Percentiles rank a stretch among this genome's conserved stretches.
Conservation (phyloP, 2,888 invertebrate species). For the Xanthorhoe designata region DNA sequence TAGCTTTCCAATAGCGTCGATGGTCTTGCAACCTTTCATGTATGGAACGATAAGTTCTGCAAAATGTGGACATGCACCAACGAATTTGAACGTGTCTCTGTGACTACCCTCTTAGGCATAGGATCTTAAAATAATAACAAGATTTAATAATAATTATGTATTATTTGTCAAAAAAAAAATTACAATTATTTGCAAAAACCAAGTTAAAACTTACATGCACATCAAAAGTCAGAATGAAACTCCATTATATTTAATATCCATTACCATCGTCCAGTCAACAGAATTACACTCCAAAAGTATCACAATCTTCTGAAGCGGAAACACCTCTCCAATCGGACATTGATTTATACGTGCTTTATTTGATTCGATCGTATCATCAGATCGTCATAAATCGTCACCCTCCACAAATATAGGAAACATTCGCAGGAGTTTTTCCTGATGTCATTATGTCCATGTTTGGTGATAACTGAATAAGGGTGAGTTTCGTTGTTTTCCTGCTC, state of each 20-base stretch:
- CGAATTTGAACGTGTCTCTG: too few species aligned
- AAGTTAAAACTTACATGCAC: too few species aligned
- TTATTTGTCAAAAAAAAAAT: too few species aligned
- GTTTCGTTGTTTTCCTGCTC: slow-evolving; percentile 44
- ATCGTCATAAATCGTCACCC: slow-evolving; percentile 79
- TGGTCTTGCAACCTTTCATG: too few species aligned
- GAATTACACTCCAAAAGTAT: slow-evolving; percentile 24
- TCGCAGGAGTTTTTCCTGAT: slow-evolving; percentile 69
- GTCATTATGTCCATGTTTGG: slow-evolving; percentile 76
- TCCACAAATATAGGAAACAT: slow-evolving; percentile 38
- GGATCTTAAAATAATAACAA: too few species aligned
- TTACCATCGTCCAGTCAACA: slow-evolving; percentile 16
- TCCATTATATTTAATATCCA: slow-evolving; percentile 1
- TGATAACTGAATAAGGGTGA: slow-evolving; percentile 72
- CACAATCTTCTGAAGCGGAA: slow-evolving; percentile 29
- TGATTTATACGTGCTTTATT: slow-evolving; percentile 83
- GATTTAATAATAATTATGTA: too few species aligned
- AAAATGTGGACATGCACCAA: too few species aligned
- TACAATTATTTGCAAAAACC: too few species aligned
- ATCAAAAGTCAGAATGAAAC: neutral
- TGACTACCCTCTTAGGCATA: too few species aligned
- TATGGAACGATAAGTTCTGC: too few species aligned
- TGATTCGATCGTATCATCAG: slow-evolving; percentile 85
- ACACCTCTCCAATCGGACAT: slow-evolving; percentile 70
- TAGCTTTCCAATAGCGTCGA: too few species aligned